phyloP scores from a whole-genome alignment of 2,113 vertebrate species.

The Euleptes europaea region DNA sequence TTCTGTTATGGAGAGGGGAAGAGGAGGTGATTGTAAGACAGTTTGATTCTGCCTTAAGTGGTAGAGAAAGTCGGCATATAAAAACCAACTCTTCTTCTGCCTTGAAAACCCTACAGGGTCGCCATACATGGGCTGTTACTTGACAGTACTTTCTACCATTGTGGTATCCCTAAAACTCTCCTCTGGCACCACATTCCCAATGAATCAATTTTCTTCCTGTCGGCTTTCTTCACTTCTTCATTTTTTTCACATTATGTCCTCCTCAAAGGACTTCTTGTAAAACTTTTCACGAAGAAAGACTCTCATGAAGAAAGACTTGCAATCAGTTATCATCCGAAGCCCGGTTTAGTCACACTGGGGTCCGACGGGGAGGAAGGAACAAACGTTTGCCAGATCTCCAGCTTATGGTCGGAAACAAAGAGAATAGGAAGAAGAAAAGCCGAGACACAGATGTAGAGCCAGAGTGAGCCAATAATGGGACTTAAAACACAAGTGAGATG shows the following conservation, averaged over 20 bases:
- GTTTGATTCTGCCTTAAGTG: too few relatives aligned
- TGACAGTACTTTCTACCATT: too few relatives aligned
- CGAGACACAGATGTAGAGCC: too few relatives aligned
- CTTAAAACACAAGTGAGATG: background rate
- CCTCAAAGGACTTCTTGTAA: slow-evolving; percentile 20
- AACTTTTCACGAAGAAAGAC: slow-evolving; percentile 34
- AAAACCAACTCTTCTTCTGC: too few relatives aligned
- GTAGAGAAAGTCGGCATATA: too few relatives aligned
- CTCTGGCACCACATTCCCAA: too few relatives aligned
- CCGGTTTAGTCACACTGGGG: slow-evolving; percentile 3
- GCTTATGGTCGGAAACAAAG: slow-evolving; percentile 29
- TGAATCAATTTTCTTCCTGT: too few relatives aligned
- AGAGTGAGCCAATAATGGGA: background rate
- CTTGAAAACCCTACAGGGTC: too few relatives aligned
- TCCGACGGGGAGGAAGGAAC: background rate
- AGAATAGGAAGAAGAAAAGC: slow-evolving; percentile 25
- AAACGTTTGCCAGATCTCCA: slow-evolving; percentile 6
- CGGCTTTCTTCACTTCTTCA: background rate
- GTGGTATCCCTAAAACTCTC: too few relatives aligned
- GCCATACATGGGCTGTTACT: too few relatives aligned
- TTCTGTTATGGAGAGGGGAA: too few relatives aligned
- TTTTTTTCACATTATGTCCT: background rate
- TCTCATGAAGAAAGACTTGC: background rate
- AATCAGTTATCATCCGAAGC: slow-evolving; percentile 31
- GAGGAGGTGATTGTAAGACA: too few relatives aligned